A percentile compares a stretch with the other conserved stretches of the same genome.
These are phyloP conservation scores for Podabrus alpinus DNA, from an alignment of 2,888 invertebrate species.

Conservation along the genomic window DNA sequence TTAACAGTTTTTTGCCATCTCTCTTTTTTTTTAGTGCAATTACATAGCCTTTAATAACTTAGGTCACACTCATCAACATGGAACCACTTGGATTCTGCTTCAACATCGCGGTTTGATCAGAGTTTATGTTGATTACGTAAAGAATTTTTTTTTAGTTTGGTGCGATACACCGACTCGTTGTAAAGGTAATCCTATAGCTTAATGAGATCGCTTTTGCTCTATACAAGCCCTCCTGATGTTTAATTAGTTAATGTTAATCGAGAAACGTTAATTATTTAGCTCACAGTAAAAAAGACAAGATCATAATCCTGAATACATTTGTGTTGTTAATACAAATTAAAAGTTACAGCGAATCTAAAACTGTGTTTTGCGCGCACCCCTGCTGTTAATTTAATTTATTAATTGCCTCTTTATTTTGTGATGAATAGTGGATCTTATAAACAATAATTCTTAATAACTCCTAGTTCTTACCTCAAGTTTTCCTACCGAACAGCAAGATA, in stretches of 20 bases:
- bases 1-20: no score
- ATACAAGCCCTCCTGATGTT: not conserved
- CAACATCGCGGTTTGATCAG: no score
- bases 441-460: slow-evolving; percentile 16
- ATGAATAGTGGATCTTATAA: not conserved
- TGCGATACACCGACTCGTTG: not conserved
- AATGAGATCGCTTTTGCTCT: not conserved
- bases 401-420: slow-evolving; percentile 12
- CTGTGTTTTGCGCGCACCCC: not conserved
- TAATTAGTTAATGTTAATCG: not conserved
- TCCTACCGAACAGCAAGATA: not conserved
- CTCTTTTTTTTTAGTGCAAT: no score
- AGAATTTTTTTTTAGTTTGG: no score
- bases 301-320: not conserved
- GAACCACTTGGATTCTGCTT: no score
- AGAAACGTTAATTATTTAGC: not conserved
- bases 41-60: no score
- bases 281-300: not conserved
- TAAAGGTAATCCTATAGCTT: not conserved
- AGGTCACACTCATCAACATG: no score
- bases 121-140: no score
- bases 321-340: not conserved
- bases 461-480: not conserved
- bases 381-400: slow-evolving; percentile 7
- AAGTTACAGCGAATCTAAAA: not conserved